phyloP scores from a whole-genome alignment of 2,888 invertebrate species.

The Trissoscelio sp. region DNA sequence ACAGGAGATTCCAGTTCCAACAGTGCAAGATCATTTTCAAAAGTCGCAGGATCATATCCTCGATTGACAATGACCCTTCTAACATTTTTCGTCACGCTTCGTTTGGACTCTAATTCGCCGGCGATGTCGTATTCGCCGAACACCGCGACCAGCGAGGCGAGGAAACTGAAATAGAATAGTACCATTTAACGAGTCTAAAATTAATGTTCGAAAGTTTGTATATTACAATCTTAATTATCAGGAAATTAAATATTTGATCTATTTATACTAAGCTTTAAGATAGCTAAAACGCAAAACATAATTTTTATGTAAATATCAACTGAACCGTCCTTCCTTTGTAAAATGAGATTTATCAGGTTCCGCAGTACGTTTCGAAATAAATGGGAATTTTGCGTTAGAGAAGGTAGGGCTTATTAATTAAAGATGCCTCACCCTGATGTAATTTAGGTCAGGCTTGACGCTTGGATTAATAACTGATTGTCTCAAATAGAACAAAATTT shows the following conservation, averaged over 20 bases:
- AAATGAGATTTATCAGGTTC: constrained; percentile 16
- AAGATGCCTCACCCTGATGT: constrained; percentile 54
- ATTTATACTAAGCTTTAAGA: too few relatives aligned
- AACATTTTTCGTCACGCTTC: constrained; percentile 92
- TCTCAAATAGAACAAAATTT: neutral
- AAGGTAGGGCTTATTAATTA: constrained; percentile 58
- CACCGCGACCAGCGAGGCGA: constrained; percentile 95
- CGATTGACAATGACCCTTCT: constrained; percentile 94
- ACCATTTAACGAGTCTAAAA: too few relatives aligned
- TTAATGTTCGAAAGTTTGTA: too few relatives aligned
- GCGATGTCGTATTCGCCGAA: constrained; percentile 96
- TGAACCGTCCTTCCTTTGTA: neutral
- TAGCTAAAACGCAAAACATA: too few relatives aligned
- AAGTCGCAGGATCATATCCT: constrained; percentile 94
- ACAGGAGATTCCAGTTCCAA: constrained; percentile 93
- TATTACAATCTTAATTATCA: too few relatives aligned
- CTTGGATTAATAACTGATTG: constrained; percentile 18
- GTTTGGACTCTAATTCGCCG: constrained; percentile 90
- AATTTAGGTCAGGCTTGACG: constrained; percentile 43
- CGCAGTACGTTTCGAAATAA: constrained; percentile 15
- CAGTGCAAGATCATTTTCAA: constrained; percentile 95
- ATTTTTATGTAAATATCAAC: neutral
- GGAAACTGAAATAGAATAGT: constrained; percentile 85
- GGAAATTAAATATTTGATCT: too few relatives aligned
- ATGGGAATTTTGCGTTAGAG: constrained; percentile 28